Evolutionary conservation across 2,113 vertebrate species (phyloP).

Genomic region (Coracopsis vasa): DNA sequence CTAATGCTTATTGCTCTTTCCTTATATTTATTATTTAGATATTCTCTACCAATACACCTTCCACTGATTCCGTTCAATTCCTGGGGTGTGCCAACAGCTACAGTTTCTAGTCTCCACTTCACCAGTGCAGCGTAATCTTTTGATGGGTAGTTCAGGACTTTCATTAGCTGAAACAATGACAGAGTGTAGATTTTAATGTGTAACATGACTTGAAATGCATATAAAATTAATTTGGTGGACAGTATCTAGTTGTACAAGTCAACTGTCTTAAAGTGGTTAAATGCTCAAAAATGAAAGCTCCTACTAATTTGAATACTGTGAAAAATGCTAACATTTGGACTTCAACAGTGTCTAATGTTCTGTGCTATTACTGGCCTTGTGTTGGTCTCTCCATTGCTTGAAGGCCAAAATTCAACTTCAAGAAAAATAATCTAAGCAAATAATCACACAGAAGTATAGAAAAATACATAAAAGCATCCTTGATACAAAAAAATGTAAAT

Average conservation of each 20-base stretch:
- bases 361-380: not conserved
- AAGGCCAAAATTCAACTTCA: constrained; percentile 13
- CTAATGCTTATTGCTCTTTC: not conserved
- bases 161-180: not conserved
- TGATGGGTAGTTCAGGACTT: not conserved
- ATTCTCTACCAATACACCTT: not conserved
- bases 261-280: not conserved
- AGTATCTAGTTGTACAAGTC: not conserved
- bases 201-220: not conserved
- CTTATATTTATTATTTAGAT: not conserved
- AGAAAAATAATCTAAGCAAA: constrained; percentile 26
- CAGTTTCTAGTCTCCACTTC: not conserved
- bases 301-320: not conserved
- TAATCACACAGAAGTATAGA: constrained; percentile 24
- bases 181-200: not conserved
- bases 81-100: not conserved
- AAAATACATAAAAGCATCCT: constrained; percentile 48
- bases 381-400: not conserved
- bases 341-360: not conserved
- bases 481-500: constrained; percentile 49
- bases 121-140: not conserved
- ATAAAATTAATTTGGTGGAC: not conserved
- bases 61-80: not conserved
- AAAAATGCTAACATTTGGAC: not conserved
- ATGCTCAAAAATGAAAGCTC: not conserved